Evolutionary conservation across 2,888 invertebrate species (phyloP).

Genomic region (Chouioia cunea): DNA sequence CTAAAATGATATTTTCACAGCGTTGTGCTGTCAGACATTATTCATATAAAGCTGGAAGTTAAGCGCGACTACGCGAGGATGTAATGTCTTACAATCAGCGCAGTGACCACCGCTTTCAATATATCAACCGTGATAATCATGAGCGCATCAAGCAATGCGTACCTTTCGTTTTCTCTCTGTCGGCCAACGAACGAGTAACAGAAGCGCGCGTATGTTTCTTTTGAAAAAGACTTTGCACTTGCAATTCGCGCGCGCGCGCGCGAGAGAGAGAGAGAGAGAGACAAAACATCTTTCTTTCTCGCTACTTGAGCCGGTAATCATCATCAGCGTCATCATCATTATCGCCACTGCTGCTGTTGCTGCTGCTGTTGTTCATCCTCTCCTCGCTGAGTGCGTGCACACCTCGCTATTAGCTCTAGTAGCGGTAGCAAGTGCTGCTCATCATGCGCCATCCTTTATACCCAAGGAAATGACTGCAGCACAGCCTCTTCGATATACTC

Average conservation of each 20-base stretch:
- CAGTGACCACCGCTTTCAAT: constrained; percentile 48
- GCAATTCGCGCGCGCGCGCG: constrained; percentile 13
- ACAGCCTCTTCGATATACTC: constrained; percentile 4
- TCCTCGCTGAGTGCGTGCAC: constrained; percentile 47
- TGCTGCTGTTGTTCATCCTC: constrained; percentile 55
- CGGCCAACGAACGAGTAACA: too few relatives aligned
- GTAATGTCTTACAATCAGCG: too few relatives aligned
- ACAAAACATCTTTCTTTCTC: not conserved
- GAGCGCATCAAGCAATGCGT: constrained; percentile 52
- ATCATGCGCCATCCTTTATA: constrained; percentile 48
- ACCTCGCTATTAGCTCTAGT: constrained; percentile 57
- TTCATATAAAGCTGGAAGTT: too few relatives aligned
- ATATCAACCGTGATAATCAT: constrained; percentile 53
- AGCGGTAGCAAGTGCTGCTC: constrained; percentile 58
- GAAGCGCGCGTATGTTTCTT: not conserved
- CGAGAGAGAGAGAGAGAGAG: constrained; percentile 8
- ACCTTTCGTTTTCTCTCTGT: constrained; percentile 42
- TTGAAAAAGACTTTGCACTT: not conserved
- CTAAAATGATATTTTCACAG: too few relatives aligned
- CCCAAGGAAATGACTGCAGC: constrained; percentile 17
- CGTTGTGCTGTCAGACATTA: too few relatives aligned
- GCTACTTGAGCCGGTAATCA: constrained; percentile 56
- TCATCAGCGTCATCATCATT: constrained; percentile 66
- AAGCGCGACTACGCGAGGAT: too few relatives aligned
- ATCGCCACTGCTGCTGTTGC: constrained; percentile 58